Percentiles rank a stretch among this genome's conserved stretches.
Conservation (phyloP, 2,113 vertebrate genomes). For the Apodemus speciosus region DNA sequence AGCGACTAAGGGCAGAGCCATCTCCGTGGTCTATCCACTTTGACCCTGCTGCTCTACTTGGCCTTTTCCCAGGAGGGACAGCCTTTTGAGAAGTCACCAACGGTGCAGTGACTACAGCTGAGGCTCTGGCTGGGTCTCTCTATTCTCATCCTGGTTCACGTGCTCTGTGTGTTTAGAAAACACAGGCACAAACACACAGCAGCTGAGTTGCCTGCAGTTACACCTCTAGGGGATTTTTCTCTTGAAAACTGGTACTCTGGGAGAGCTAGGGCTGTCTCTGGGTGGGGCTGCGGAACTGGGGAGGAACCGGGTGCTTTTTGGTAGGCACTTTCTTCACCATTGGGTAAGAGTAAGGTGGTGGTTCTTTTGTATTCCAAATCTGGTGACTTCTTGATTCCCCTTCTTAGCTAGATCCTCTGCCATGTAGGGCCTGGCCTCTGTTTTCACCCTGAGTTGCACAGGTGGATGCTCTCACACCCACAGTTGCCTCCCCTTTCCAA, state of each 20-base stretch:
- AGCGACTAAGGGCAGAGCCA: neutral
- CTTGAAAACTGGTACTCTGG: neutral
- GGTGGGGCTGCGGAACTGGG: neutral
- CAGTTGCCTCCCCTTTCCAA: neutral
- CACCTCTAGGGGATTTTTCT: neutral
- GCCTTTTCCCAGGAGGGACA: conserved; percentile 82
- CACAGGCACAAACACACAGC: neutral
- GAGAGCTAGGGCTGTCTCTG: neutral
- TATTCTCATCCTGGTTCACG: conserved; percentile 81
- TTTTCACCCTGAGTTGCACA: neutral
- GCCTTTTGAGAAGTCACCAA: conserved; percentile 80
- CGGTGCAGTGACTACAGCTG: conserved; percentile 81
- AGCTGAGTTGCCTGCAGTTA: conserved; percentile 11
- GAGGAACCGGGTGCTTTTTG: neutral
- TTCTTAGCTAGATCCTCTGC: neutral
- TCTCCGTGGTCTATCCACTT: too few species aligned
- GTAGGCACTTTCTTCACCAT: accelerated
- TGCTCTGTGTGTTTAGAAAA: conserved; percentile 60
- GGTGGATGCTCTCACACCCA: neutral
- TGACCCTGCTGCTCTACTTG: conserved; percentile 18
- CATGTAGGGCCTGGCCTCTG: neutral
- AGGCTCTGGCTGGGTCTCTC: conserved; percentile 77
- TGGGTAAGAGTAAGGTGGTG: neutral
- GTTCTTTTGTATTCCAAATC: neutral
- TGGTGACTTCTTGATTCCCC: neutral